These are phyloP conservation scores for Arion vulgaris DNA, from an alignment of 1,140 invertebrate species.

Conservation along the genomic window DNA sequence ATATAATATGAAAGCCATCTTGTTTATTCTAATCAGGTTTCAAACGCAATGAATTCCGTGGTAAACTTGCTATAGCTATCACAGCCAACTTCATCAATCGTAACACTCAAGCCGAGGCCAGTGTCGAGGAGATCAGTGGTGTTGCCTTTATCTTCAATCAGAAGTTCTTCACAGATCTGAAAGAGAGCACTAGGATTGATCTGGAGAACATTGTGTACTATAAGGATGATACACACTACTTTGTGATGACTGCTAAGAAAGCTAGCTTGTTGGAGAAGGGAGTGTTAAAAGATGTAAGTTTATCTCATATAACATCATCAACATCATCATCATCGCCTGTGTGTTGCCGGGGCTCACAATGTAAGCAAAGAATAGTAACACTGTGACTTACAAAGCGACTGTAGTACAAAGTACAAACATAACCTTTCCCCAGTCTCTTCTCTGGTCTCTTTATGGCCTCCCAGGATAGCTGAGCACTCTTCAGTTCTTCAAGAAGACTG, in stretches of 20 bases:
- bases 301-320: no score
- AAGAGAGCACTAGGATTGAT: slow-evolving; percentile 91
- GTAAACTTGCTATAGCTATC: slow-evolving; percentile 97
- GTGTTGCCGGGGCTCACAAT: no score
- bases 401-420: no score
- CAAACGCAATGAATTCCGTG: slow-evolving; percentile 95
- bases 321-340: no score
- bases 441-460: no score
- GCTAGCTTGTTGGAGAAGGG: slow-evolving; percentile 91
- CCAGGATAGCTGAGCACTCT: no score
- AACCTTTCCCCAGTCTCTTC: no score
- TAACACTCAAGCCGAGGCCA: slow-evolving; percentile 90
- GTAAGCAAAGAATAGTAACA: no score
- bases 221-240: slow-evolving; percentile 97
- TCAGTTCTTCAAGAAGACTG: no score
- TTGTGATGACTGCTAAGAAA: slow-evolving; percentile 99
- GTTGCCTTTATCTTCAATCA: slow-evolving; percentile 99
- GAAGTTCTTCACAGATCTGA: slow-evolving; percentile 89
- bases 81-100: slow-evolving; percentile 99
- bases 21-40: slow-evolving; percentile 77
- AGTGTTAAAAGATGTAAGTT: slow-evolving; percentile 83
- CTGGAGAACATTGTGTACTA: slow-evolving; percentile 99
- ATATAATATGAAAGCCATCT: no score
- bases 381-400: no score
- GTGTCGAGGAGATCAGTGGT: slow-evolving; percentile 96